Evolutionary conservation across 2,113 vertebrate species (phyloP), one percentile per base, ranked within the genome.

Genomic region (Channa maculata): DNA sequence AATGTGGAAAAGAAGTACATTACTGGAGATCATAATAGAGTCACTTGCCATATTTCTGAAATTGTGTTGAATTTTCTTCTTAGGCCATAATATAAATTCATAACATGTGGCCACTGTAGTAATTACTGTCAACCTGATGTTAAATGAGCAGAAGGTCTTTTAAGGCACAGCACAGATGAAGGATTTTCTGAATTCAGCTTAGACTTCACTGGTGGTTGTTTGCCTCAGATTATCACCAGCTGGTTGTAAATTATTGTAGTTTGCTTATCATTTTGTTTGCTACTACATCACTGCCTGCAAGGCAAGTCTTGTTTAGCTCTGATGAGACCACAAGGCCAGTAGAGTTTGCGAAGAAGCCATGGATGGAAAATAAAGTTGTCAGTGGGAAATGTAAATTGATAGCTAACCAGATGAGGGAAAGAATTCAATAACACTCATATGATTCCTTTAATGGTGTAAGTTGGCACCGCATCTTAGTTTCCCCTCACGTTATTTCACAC

Each of bases 401-500:
- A 81, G 41, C 46, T 12, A 65, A 76, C 76, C 83, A 90, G 82
- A 87, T 77, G 85, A 88, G 80, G 83, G 70, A 85, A 86, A 72
- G 71, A 83, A 89, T 81, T 85, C 84, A 84, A 71, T 55, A 86
- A 71, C 64, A 37, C 62, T 66, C 77, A 55, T 69, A 46, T 3
- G 9, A 77, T 66, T 75, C 67, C 75, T 85, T 73, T 65, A 68
- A 73, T 72, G 48, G 79, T 68, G 85, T 54, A 53, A 68, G 79
- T 63, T 87, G 89, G 83, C 80, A 62, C 67, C 51, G 3, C 55
- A 60, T 76, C 75, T 61, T 64, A 73, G 73, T 86, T 73, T 76
- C 75, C 77, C 67, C 58, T 87, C 77, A 67, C 65, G 71, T 81
- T 84, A 86, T 74, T 86, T 89, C 82, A 83, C 88, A 84, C 87